phyloP scores from a whole-genome alignment of 2,113 vertebrate genomes.

The Xenus cinereus region DNA sequence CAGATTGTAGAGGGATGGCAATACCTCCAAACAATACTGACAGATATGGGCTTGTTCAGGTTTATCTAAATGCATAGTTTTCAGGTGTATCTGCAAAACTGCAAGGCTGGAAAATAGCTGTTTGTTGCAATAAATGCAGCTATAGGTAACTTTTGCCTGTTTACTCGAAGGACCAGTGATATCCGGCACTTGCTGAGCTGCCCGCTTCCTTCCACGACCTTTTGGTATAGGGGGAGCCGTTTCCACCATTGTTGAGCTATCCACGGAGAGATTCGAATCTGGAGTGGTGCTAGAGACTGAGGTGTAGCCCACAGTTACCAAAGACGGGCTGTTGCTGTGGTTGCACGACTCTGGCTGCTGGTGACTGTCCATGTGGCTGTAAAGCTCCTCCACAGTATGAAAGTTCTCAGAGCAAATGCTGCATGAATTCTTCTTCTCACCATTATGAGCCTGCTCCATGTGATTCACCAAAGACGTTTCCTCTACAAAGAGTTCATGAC shows the following conservation, averaged over 20 bases:
- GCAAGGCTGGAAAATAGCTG: conserved; percentile 95
- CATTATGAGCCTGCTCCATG: conserved; percentile 90
- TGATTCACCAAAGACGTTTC: conserved; percentile 91
- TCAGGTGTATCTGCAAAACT: conserved; percentile 94
- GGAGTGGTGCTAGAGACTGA: conserved; percentile 98
- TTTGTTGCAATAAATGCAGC: conserved; percentile 97
- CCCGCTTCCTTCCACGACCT: conserved; percentile 91
- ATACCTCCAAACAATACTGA: conserved; percentile 94
- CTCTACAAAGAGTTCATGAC: conserved; percentile 93
- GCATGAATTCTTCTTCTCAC: conserved; percentile 90
- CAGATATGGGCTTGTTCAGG: conserved; percentile 97
- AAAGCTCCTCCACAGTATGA: conserved; percentile 91
- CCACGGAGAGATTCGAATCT: conserved; percentile 95
- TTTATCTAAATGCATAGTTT: conserved; percentile 97
- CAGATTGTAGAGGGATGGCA: conserved; percentile 96
- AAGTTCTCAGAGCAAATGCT: conserved; percentile 94
- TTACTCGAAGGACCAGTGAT: conserved; percentile 86
- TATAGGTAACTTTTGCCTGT: conserved; percentile 92
- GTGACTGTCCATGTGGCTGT: conserved; percentile 96
- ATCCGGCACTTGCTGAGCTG: conserved; percentile 86
- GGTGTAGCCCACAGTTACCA: conserved; percentile 94
- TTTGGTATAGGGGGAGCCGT: conserved; percentile 87
- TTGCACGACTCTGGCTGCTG: conserved; percentile 95
- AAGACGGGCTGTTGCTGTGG: conserved; percentile 95
- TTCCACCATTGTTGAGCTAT: conserved; percentile 95